phyloP scores from a whole-genome alignment of 1,140 invertebrate species.

The Coptotermes formosanus region DNA sequence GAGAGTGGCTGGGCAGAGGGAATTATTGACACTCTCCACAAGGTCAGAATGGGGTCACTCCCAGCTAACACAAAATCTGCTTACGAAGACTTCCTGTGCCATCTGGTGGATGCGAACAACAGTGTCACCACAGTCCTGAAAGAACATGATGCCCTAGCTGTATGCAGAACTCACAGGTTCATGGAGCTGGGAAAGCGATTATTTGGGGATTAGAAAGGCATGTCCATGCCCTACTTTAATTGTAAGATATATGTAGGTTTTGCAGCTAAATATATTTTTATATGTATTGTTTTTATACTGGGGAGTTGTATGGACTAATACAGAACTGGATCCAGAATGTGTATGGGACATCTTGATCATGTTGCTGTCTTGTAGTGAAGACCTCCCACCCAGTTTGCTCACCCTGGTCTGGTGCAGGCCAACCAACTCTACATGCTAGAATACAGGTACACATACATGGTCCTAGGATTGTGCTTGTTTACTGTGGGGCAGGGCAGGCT shows the following conservation, averaged over 20 bases:
- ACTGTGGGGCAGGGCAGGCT: not conserved
- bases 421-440: not conserved
- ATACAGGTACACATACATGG: not conserved
- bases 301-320: not conserved
- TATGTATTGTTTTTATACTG: not conserved
- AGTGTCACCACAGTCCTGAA: conserved; percentile 73
- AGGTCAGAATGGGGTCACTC: conserved; percentile 77
- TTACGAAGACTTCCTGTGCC: conserved; percentile 85
- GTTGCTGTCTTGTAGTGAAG: not conserved
- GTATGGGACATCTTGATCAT: not conserved
- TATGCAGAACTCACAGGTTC: conserved; percentile 81
- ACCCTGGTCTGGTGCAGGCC: not conserved
- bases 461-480: not conserved
- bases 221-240: not conserved
- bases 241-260: not conserved
- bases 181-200: conserved; percentile 85
- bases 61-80: conserved; percentile 82
- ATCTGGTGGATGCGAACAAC: conserved; percentile 77
- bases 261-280: not conserved
- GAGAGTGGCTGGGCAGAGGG: conserved; percentile 91
- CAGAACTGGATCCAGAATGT: not conserved
- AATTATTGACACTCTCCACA: conserved; percentile 74
- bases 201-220: conserved; percentile 69
- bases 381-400: not conserved
- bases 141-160: conserved; percentile 75